These are phyloP conservation scores for Drosophila pseudoananassae DNA, from an alignment of 1,140 invertebrate genomes.

Conservation along the genomic window DNA sequence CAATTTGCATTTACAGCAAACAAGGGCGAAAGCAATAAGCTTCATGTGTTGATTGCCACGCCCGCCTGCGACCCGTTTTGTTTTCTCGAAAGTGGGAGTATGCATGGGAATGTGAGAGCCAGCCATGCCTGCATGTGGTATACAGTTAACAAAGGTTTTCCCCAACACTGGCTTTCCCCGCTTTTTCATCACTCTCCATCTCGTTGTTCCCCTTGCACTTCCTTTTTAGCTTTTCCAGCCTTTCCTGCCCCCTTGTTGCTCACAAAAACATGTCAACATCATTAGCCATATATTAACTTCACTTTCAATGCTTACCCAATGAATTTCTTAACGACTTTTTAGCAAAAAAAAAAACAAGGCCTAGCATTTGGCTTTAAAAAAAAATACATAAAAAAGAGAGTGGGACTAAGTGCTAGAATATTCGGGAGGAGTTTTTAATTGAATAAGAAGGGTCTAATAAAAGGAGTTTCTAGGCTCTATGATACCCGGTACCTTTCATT, in stretches of 20 bases:
- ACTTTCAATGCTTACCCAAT: slow-evolving; percentile 42
- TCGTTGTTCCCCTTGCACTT: too few relatives aligned
- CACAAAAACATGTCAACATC: slow-evolving; percentile 58
- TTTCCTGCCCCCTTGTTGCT: background rate
- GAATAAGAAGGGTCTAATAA: too few relatives aligned
- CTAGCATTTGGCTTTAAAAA: slow-evolving; percentile 11
- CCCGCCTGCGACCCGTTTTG: background rate
- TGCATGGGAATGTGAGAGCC: too few relatives aligned
- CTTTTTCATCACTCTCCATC: too few relatives aligned
- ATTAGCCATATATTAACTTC: slow-evolving; percentile 73
- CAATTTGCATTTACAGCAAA: slow-evolving; percentile 66
- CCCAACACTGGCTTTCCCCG: background rate
- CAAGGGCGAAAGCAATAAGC: slow-evolving; percentile 64
- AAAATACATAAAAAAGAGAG: background rate
- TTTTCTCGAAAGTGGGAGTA: background rate
- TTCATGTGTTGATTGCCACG: slow-evolving; percentile 62
- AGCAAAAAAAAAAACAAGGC: background rate
- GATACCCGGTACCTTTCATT: too few relatives aligned
- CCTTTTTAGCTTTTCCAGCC: background rate
- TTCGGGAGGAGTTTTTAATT: too few relatives aligned
- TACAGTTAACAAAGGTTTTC: slow-evolving; percentile 40
- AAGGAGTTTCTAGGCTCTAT: too few relatives aligned
- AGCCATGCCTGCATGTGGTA: too few relatives aligned
- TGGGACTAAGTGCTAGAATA: too few relatives aligned
- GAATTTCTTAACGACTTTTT: slow-evolving; percentile 13